Conservation (phyloP, 2,888 invertebrate species). For the Bhutanitis thaidina region DNA sequence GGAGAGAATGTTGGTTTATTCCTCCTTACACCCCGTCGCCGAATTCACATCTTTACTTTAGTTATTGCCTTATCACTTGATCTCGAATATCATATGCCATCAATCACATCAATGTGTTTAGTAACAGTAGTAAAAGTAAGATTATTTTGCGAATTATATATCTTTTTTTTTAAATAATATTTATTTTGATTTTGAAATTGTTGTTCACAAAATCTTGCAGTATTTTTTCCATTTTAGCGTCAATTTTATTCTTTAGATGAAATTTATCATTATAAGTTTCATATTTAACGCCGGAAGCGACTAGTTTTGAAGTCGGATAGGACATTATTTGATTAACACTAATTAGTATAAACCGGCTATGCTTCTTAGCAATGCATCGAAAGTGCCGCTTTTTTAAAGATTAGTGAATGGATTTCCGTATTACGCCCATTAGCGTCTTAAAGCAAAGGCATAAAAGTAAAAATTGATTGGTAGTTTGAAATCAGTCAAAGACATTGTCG, state of each 20-base stretch:
- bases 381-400: slow-evolving; percentile 39
- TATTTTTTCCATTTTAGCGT: too few species aligned
- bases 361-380: slow-evolving; percentile 51
- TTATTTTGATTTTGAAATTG: too few species aligned
- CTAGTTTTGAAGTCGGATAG: slow-evolving; percentile 54
- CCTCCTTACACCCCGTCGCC: too few species aligned
- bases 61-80: too few species aligned
- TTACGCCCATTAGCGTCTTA: slow-evolving; percentile 2
- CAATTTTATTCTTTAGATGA: background rate
- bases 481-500: slow-evolving; percentile 2
- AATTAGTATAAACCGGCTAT: slow-evolving; percentile 70
- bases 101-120: too few species aligned
- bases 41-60: too few species aligned
- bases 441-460: background rate
- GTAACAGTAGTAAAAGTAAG: too few species aligned
- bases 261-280: slow-evolving; percentile 19
- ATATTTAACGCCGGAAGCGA: slow-evolving; percentile 45
- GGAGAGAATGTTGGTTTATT: too few species aligned
- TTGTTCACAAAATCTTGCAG: too few species aligned
- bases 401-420: slow-evolving; percentile 17
- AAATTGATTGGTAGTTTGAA: background rate
- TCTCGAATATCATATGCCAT: too few species aligned
- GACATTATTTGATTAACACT: slow-evolving; percentile 77
- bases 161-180: too few species aligned
- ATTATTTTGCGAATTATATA: too few species aligned